phyloP scores from a whole-genome alignment of 2,113 vertebrate species.

The Rhadina sibilatrix region DNA sequence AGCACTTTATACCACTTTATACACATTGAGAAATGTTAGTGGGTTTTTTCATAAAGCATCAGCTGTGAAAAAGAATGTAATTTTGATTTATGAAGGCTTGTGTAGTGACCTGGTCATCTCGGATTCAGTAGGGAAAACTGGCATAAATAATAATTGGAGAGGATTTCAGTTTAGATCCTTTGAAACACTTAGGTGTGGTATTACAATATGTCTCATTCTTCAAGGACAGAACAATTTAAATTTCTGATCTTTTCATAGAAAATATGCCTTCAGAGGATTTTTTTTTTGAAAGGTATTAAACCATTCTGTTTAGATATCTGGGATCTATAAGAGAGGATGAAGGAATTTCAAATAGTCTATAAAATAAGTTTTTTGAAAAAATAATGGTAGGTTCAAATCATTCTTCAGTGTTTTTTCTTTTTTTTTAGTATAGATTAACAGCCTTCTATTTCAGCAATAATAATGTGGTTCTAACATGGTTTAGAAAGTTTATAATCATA shows the following conservation, averaged over 20 bases:
- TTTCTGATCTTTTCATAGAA: neutral
- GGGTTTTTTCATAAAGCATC: neutral
- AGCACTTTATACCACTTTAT: neutral
- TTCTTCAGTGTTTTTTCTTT: neutral
- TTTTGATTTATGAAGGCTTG: neutral
- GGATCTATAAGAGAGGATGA: neutral
- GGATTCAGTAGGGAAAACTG: neutral
- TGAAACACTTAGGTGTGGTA: neutral
- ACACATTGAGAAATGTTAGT: neutral
- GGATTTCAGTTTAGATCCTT: neutral
- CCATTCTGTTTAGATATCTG: neutral
- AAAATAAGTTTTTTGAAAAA: neutral
- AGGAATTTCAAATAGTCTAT: neutral
- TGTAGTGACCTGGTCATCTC: neutral
- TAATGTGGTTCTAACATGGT: neutral
- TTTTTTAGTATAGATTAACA: neutral
- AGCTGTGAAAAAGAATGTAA: neutral
- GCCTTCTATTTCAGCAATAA: neutral
- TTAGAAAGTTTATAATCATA: neutral
- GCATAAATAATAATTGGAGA: neutral
- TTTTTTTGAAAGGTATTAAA: neutral
- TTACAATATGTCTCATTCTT: neutral
- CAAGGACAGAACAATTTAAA: neutral
- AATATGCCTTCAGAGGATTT: neutral
- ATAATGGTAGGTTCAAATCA: neutral